Evolutionary conservation across 1,140 invertebrate genomes (phyloP).

Genomic region (Pristionchus pacificus): DNA sequence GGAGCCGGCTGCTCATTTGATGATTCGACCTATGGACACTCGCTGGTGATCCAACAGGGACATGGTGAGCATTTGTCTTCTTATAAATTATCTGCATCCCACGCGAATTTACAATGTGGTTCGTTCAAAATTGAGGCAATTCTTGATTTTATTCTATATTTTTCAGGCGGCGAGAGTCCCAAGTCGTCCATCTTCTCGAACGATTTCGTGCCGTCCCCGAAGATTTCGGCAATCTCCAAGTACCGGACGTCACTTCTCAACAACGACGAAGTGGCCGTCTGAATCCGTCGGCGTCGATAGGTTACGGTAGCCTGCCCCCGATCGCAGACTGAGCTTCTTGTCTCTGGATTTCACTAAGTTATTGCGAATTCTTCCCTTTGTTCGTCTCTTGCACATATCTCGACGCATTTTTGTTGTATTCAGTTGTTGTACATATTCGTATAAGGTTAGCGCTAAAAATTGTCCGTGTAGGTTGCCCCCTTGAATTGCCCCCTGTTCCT

Average conservation of each 20-base stretch:
- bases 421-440: too few relatives aligned
- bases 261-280: background rate
- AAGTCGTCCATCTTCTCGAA: background rate
- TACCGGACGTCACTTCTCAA: background rate
- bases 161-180: background rate
- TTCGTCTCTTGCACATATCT: too few relatives aligned
- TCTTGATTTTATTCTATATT: background rate
- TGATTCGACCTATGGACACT: slow-evolving; percentile 9
- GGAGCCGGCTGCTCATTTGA: slow-evolving; percentile 25
- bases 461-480: too few relatives aligned
- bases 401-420: too few relatives aligned
- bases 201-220: background rate
- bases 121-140: background rate
- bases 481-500: too few relatives aligned
- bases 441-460: too few relatives aligned
- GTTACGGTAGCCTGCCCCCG: too few relatives aligned
- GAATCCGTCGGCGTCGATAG: too few relatives aligned
- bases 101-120: background rate
- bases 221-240: background rate
- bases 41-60: background rate
- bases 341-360: too few relatives aligned
- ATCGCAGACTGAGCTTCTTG: too few relatives aligned
- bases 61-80: background rate
- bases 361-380: too few relatives aligned
- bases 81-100: background rate